Conservation (phyloP, 2,888 invertebrate genomes). For the Oligia strigilis region DNA sequence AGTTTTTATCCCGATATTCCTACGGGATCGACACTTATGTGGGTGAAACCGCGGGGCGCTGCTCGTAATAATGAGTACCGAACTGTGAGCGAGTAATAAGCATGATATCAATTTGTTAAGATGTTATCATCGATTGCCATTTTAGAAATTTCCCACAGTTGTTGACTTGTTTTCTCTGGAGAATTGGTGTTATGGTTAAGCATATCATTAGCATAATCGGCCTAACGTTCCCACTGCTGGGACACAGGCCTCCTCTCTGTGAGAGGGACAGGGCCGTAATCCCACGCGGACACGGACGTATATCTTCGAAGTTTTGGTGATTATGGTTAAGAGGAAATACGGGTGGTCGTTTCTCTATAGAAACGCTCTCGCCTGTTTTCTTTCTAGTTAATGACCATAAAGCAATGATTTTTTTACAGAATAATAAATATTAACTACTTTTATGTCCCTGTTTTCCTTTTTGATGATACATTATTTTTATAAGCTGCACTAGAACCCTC, state of each 20-base stretch:
- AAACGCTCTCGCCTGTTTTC: too few species aligned
- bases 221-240: not conserved
- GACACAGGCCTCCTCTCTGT: not conserved
- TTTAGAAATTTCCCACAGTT: constrained; percentile 34
- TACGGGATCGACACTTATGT: too few species aligned
- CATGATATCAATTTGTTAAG: constrained; percentile 26
- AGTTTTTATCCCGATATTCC: too few species aligned
- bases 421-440: too few species aligned
- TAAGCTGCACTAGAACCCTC: too few species aligned
- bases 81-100: not conserved
- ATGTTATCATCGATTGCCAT: not conserved
- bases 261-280: not conserved
- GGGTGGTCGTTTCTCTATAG: too few species aligned
- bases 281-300: too few species aligned
- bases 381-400: too few species aligned
- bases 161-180: constrained; percentile 7
- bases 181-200: not conserved
- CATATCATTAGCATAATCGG: not conserved
- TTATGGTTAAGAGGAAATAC: not conserved
- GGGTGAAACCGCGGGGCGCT: too few species aligned
- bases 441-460: too few species aligned
- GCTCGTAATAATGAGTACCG: not conserved
- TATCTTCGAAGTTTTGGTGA: not conserved
- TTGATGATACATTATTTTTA: too few species aligned
- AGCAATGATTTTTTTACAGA: too few species aligned